phyloP scores from a whole-genome alignment of 2,113 vertebrate genomes.

The Hypomesus transpacificus region DNA sequence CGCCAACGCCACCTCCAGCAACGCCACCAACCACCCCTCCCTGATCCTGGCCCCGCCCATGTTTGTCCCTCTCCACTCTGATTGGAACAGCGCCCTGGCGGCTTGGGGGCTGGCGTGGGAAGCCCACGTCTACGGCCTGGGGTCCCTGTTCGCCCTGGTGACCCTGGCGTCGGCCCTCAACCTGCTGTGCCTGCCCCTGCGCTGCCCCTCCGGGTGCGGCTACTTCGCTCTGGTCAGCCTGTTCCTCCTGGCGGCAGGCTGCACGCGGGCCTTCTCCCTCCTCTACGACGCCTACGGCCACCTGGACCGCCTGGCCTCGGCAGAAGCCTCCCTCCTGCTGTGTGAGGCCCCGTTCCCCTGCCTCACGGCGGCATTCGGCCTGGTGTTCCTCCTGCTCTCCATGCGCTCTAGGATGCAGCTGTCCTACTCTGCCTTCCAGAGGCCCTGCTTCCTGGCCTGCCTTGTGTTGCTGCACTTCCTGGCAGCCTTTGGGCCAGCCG shows the following conservation, averaged over 20 bases:
- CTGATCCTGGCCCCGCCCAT: slow-evolving; percentile 65
- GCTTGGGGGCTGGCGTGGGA: slow-evolving; percentile 89
- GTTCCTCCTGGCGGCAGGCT: slow-evolving; percentile 74
- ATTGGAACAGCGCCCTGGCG: slow-evolving; percentile 84
- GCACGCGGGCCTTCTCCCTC: slow-evolving; percentile 76
- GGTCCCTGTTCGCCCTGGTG: slow-evolving; percentile 76
- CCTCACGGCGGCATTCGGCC: slow-evolving; percentile 80
- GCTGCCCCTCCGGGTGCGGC: slow-evolving; percentile 78
- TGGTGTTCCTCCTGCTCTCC: slow-evolving; percentile 82
- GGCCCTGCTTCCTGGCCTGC: slow-evolving; percentile 75
- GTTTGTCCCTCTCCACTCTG: slow-evolving; percentile 77
- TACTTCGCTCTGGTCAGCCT: slow-evolving; percentile 80
- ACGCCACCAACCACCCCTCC: slow-evolving; percentile 56
- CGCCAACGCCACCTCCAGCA: slow-evolving; percentile 52
- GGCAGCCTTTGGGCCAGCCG: slow-evolving; percentile 73
- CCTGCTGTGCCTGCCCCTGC: slow-evolving; percentile 77
- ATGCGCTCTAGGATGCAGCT: slow-evolving; percentile 75
- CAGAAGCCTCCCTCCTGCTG: slow-evolving; percentile 73
- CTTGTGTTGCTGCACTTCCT: slow-evolving; percentile 77
- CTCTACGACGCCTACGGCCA: slow-evolving; percentile 82
- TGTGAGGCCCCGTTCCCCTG: slow-evolving; percentile 83
- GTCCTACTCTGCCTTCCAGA: slow-evolving; percentile 74
- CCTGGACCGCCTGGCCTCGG: slow-evolving; percentile 69
- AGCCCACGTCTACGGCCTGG: slow-evolving; percentile 81
- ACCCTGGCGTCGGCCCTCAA: slow-evolving; percentile 77